Percentiles rank a stretch among this genome's conserved stretches.
Evolutionary conservation across 2,113 vertebrate genomes (phyloP).

Genomic region (Brienomyrus longianalis): DNA sequence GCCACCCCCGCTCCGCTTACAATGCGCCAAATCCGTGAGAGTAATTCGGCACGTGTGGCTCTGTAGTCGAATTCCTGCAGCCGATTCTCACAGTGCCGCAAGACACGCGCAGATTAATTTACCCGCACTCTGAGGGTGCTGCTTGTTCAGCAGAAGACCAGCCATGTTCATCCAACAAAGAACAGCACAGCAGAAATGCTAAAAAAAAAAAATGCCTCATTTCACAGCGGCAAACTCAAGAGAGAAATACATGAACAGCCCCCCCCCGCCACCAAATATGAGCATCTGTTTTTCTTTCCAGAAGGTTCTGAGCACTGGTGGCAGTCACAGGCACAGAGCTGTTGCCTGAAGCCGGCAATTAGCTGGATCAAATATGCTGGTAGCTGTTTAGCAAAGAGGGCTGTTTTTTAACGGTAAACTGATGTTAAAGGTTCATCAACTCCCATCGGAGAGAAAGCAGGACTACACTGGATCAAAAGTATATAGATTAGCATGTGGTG

Average conservation of each 20-base stretch:
- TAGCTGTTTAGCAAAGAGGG: slow-evolving; percentile 23
- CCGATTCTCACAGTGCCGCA: background rate
- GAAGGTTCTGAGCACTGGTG: background rate
- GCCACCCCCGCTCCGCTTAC: background rate
- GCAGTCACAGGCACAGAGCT: background rate
- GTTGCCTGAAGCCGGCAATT: slow-evolving; percentile 27
- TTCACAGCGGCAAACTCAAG: background rate
- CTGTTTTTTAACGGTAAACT: slow-evolving; percentile 4
- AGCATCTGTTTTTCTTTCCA: background rate
- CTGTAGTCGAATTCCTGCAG: background rate
- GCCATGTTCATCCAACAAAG: background rate
- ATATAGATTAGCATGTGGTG: background rate
- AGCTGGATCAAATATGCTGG: slow-evolving; percentile 30
- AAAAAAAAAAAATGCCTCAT: background rate
- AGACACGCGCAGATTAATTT: background rate
- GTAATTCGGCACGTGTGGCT: background rate
- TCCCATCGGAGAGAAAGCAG: background rate
- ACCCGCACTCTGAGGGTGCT: background rate
- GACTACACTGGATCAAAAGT: background rate
- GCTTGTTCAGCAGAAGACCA: background rate
- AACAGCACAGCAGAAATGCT: background rate
- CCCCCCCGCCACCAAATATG: background rate
- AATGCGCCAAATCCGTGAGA: background rate
- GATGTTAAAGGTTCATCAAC: background rate
- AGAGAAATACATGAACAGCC: background rate